Conservation (phyloP, 2,797 vertebrate genomes). For the Myotis findleyi region DNA sequence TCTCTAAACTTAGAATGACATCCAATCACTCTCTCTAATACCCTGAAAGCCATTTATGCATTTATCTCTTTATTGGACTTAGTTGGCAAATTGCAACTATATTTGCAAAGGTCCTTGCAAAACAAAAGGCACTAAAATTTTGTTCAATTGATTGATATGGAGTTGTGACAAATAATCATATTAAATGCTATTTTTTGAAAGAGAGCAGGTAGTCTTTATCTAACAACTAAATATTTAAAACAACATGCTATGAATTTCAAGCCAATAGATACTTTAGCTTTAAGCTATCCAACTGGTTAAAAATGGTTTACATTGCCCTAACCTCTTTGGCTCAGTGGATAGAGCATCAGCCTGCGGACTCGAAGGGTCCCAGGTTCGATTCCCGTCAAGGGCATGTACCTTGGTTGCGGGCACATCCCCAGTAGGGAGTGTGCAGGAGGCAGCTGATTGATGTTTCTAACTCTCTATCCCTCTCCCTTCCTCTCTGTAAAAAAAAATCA, state of each 20-base stretch:
- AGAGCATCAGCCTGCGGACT: too few relatives aligned
- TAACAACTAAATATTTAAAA: slow-evolving; percentile 19
- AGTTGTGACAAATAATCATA: neutral
- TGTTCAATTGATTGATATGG: neutral
- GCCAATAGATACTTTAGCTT: neutral
- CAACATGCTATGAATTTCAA: neutral
- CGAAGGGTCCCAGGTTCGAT: too few relatives aligned
- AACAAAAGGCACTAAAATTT: neutral
- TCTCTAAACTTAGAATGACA: neutral
- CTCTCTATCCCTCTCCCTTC: too few relatives aligned
- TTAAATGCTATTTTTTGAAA: slow-evolving; percentile 39
- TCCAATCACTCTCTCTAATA: neutral
- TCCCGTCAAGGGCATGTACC: too few relatives aligned
- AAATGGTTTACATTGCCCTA: neutral
- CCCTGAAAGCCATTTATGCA: neutral
- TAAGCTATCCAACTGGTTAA: slow-evolving; percentile 43
- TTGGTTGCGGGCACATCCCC: too few relatives aligned
- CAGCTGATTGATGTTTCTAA: too few relatives aligned
- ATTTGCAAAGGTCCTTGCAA: neutral
- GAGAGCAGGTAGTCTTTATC: neutral
- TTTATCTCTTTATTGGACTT: neutral
- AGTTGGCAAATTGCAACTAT: neutral
- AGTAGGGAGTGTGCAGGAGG: too few relatives aligned
- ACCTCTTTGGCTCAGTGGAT: too few relatives aligned
- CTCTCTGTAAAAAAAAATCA: too few relatives aligned